Evolutionary conservation across 2,113 vertebrate species (phyloP).

Genomic region (Drymodes brunneopygia): DNA sequence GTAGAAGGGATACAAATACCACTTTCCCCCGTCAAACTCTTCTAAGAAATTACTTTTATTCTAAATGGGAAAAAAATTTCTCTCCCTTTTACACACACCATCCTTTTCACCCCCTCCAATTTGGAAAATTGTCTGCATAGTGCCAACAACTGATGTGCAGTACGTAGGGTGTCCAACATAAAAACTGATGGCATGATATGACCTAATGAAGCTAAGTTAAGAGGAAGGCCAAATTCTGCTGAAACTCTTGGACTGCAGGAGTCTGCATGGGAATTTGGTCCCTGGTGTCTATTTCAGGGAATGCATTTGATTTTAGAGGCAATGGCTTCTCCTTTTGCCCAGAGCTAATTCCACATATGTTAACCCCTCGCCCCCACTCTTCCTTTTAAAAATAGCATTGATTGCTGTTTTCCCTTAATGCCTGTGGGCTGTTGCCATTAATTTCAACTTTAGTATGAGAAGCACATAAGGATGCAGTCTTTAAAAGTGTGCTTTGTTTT

Average conservation of each 20-base stretch:
- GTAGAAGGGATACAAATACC: slow-evolving; percentile 13
- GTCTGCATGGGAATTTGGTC: slow-evolving; percentile 39
- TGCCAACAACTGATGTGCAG: slow-evolving; percentile 51
- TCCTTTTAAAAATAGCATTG: slow-evolving; percentile 65
- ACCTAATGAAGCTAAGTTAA: slow-evolving; percentile 61
- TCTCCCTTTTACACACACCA: background rate
- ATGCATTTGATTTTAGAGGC: slow-evolving; percentile 65
- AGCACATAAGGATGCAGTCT: background rate
- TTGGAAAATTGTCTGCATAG: slow-evolving; percentile 41
- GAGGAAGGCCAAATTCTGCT: slow-evolving; percentile 56
- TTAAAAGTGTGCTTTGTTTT: background rate
- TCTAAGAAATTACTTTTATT: background rate
- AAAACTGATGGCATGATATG: slow-evolving; percentile 36
- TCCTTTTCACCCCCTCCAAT: background rate
- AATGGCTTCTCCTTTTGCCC: slow-evolving; percentile 64
- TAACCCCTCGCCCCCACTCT: slow-evolving; percentile 57
- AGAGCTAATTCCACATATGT: slow-evolving; percentile 68
- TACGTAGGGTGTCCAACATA: background rate
- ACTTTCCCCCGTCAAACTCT: background rate
- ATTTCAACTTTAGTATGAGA: slow-evolving; percentile 25
- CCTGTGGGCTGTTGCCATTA: slow-evolving; percentile 33
- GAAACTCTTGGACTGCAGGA: slow-evolving; percentile 59
- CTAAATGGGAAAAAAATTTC: background rate
- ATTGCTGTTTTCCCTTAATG: slow-evolving; percentile 56
- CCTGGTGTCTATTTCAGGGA: slow-evolving; percentile 57